These are phyloP conservation scores for Megalurothrips usitatus DNA, from an alignment of 2,888 invertebrate species.

Conservation along the genomic window DNA sequence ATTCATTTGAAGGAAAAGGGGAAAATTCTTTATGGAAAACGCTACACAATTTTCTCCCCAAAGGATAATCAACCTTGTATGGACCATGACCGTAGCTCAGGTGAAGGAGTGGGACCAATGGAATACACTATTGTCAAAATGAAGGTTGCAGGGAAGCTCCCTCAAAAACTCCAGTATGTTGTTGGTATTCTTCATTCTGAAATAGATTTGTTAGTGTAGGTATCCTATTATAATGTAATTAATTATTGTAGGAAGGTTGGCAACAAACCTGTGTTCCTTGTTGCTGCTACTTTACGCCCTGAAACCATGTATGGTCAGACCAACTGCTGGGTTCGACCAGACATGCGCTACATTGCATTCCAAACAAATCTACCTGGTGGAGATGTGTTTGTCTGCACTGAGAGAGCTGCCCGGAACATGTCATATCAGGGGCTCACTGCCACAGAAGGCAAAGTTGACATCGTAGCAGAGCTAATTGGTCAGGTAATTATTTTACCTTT, in stretches of 20 bases:
- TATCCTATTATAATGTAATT: constrained; percentile 29
- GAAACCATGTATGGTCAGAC: constrained; percentile 99
- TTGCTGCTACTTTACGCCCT: constrained; percentile 96
- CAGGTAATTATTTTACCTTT: constrained; percentile 48
- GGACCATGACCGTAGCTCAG: constrained; percentile 95
- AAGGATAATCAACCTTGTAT: constrained; percentile 98
- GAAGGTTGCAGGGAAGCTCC: constrained; percentile 70
- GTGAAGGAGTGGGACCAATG: constrained; percentile 97
- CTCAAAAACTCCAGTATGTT: constrained; percentile 62
- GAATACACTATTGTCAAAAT: constrained; percentile 97
- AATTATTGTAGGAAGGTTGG: constrained; percentile 50
- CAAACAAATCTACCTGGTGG: constrained; percentile 56
- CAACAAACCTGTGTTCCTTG: constrained; percentile 65
- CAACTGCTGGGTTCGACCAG: constrained; percentile 96
- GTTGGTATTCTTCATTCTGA: constrained; percentile 29
- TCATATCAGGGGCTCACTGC: constrained; percentile 86
- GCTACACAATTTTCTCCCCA: constrained; percentile 94
- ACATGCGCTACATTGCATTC: constrained; percentile 88
- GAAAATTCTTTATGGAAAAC: constrained; percentile 93
- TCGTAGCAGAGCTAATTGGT: constrained; percentile 66
- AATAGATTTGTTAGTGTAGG: neutral
- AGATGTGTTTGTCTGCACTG: constrained; percentile 83
- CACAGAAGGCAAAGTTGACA: constrained; percentile 70
- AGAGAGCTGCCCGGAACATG: constrained; percentile 90
- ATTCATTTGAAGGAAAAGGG: constrained; percentile 74